Evolutionary conservation across 2,888 invertebrate species (phyloP).

Genomic region (Brenthis ino): DNA sequence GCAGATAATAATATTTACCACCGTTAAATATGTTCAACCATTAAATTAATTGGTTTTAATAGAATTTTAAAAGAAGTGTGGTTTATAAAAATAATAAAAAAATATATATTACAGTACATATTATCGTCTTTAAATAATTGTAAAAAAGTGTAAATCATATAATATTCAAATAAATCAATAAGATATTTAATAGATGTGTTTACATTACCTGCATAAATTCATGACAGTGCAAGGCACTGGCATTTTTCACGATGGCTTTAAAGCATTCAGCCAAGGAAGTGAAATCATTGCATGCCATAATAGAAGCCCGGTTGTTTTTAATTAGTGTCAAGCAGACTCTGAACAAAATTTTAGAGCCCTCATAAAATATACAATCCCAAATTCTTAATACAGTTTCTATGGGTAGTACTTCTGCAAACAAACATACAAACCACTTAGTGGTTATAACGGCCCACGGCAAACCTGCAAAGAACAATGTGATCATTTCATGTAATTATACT

Average conservation of each 20-base stretch:
- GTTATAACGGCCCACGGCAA: constrained; percentile 95
- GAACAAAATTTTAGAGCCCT: constrained; percentile 96
- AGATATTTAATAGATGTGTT: not conserved
- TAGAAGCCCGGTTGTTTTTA: constrained; percentile 85
- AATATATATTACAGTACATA: no score
- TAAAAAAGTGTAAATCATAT: no score
- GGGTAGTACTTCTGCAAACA: constrained; percentile 96
- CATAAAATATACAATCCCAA: constrained; percentile 98
- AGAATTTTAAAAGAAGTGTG: no score
- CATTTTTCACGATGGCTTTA: constrained; percentile 90
- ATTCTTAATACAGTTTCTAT: constrained; percentile 96
- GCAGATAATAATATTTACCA: no score
- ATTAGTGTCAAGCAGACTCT: constrained; percentile 93
- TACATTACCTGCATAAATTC: constrained; percentile 90
- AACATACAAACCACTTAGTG: constrained; percentile 97
- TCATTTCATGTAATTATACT: not conserved
- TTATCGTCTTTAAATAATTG: no score
- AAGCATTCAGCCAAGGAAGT: constrained; percentile 91
- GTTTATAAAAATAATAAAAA: no score
- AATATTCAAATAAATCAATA: no score
- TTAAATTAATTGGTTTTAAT: no score
- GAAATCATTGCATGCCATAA: constrained; percentile 91
- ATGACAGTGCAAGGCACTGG: constrained; percentile 92
- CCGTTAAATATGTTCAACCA: no score
- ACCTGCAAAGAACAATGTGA: constrained; percentile 60